phyloP scores from a whole-genome alignment of 2,797 vertebrate genomes.

The Cyprinodon diabolis region DNA sequence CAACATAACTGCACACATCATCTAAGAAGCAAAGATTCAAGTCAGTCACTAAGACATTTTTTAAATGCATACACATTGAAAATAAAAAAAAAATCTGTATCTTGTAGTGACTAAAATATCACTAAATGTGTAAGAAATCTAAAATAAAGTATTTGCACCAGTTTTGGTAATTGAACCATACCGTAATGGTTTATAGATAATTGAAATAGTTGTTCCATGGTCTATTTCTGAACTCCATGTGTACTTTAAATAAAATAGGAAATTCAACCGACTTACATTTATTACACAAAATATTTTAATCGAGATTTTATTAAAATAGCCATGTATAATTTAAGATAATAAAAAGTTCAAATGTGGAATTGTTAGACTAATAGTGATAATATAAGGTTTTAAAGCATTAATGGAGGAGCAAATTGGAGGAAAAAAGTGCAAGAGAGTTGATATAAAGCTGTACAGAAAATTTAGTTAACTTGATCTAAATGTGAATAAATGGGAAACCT shows the following conservation, averaged over 20 bases:
- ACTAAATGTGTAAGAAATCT: not conserved
- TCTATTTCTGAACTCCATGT: too few species aligned
- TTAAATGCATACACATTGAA: not conserved
- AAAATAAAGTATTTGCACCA: too few species aligned
- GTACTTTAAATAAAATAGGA: too few species aligned
- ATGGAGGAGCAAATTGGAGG: not conserved
- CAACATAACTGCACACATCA: too few species aligned
- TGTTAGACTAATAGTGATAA: not conserved
- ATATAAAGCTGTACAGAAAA: not conserved
- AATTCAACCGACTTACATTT: too few species aligned
- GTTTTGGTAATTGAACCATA: not conserved
- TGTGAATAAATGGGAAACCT: not conserved
- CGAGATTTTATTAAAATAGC: not conserved
- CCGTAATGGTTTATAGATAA: not conserved
- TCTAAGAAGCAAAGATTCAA: not conserved
- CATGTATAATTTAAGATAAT: not conserved
- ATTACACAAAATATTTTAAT: not conserved
- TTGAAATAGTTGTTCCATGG: not conserved
- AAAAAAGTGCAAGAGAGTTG: not conserved
- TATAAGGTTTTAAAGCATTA: not conserved
- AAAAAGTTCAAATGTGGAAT: not conserved
- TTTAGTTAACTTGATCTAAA: not conserved
- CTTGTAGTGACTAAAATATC: too few species aligned
- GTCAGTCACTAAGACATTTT: not conserved
- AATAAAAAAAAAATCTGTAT: too few species aligned